phyloP scores from a whole-genome alignment of 1,140 invertebrate species.

The Hylyphantes graminicola region DNA sequence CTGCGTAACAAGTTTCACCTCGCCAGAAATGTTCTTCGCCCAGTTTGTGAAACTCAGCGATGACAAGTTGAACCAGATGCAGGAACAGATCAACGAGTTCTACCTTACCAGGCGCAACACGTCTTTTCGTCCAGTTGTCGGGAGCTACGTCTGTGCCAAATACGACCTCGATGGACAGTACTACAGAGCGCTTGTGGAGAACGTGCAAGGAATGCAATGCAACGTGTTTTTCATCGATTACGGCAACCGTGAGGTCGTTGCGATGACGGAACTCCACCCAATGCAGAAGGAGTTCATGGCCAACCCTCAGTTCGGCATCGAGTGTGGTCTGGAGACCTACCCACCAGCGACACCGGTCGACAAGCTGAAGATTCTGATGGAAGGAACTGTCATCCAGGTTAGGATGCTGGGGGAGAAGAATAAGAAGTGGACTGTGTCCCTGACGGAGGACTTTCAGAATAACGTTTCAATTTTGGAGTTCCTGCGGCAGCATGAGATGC shows the following conservation, averaged over 20 bases:
- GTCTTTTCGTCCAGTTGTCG: slow-evolving; percentile 20
- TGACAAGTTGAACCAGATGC: slow-evolving; percentile 19
- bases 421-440: slow-evolving; percentile 29
- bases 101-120: neutral
- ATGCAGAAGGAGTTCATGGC: slow-evolving; percentile 72
- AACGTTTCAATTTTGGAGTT: slow-evolving; percentile 49
- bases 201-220: slow-evolving; percentile 62
- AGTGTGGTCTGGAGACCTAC: slow-evolving; percentile 31
- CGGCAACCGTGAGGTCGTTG: slow-evolving; percentile 76
- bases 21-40: slow-evolving; percentile 13
- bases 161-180: slow-evolving; percentile 78
- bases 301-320: slow-evolving; percentile 32
- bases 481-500: slow-evolving; percentile 34
- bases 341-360: slow-evolving; percentile 36
- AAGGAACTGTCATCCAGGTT: slow-evolving; percentile 32
- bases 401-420: slow-evolving; percentile 22
- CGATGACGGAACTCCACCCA: slow-evolving; percentile 65
- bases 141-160: slow-evolving; percentile 72
- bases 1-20: slow-evolving; percentile 16
- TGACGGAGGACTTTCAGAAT: slow-evolving; percentile 35
- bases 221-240: slow-evolving; percentile 79
- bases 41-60: slow-evolving; percentile 37
- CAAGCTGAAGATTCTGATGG: slow-evolving; percentile 25
- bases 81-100: slow-evolving; percentile 35
- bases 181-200: slow-evolving; percentile 75